These are phyloP conservation scores for Scaptomyza montana DNA, from an alignment of 1,140 invertebrate species.

Conservation along the genomic window DNA sequence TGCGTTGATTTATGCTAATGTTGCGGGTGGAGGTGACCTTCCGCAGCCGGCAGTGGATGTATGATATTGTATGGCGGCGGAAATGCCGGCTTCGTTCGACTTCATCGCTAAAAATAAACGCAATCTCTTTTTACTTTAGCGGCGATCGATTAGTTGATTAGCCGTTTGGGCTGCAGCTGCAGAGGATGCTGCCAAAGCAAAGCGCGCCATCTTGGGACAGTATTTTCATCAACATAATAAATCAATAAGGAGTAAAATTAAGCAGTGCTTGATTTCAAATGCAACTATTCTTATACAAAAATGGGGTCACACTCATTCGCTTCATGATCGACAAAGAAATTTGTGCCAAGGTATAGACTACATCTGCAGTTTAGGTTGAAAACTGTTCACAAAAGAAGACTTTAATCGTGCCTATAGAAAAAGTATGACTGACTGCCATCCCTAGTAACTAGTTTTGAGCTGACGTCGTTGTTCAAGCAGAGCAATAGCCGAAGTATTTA, in stretches of 20 bases:
- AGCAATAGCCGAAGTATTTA: slow-evolving; percentile 40
- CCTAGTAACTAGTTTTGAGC: slow-evolving; percentile 20
- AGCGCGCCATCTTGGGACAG: no score
- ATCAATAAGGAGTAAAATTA: no score
- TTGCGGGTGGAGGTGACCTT: slow-evolving; percentile 76
- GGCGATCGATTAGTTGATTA: slow-evolving; percentile 58
- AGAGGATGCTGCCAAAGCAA: no score
- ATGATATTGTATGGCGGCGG: slow-evolving; percentile 55
- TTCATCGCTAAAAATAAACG: slow-evolving; percentile 75
- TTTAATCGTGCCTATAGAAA: background rate
- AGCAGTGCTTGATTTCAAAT: no score
- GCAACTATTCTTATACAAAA: background rate
- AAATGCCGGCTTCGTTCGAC: slow-evolving; percentile 44
- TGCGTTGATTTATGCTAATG: slow-evolving; percentile 67
- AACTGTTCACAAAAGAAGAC: no score
- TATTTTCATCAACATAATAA: no score
- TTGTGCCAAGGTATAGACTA: no score
- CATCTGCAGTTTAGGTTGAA: no score
- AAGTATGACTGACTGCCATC: slow-evolving; percentile 10
- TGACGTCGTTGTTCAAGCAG: slow-evolving; percentile 6
- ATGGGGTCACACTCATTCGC: slow-evolving; percentile 13
- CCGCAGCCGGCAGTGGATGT: slow-evolving; percentile 42
- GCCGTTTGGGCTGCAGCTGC: slow-evolving; percentile 55
- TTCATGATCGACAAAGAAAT: background rate
- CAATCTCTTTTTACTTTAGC: slow-evolving; percentile 15